Evolutionary conservation across 1,140 invertebrate genomes (phyloP), one percentile per base, ranked within the genome.

Genomic region (Drosophila santomea): DNA sequence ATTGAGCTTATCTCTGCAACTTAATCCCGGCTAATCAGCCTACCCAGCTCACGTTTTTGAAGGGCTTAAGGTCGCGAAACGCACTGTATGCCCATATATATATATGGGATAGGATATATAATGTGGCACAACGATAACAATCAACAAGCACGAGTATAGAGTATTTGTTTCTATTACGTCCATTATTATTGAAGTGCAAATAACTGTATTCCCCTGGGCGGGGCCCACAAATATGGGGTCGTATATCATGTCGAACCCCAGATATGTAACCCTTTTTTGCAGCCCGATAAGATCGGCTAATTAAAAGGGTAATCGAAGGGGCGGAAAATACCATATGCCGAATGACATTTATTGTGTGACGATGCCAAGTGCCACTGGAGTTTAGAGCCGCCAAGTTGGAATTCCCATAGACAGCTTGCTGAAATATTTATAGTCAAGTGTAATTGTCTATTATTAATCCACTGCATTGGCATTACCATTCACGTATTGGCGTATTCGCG

Each of bases 131-230:
- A 3, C 35, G 48, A 69, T 35, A 57, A 41, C 28, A 56, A 54
- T 68, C 67, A 68, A 56, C 44, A 45, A 48, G 35, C 44, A 41
- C 51, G 66, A 36, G 44, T 57, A 69, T 41, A 43, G 66, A 36
- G 44, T 57, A 69, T 56, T 63, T 48, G 50, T 69, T 14, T 32
- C 43, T 39, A 69, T 45, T 57, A 41, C 25, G 41, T 57, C 36
- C 63, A 41, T 56, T 55, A 67, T 69, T 69, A 68, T 68, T 69
- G 43, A 69, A 71, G 67, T 68, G 50, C 43, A 71, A 71, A 71
- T 68, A 67, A 64, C 45, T 50, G 59, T 67, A 68, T 64, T 68
- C 64, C 59, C 64, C 64, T 25, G 60, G 44, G 64, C 20, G 60
- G 28, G 35, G 11, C 39, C 11, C n/a, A 43, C 60, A 51, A 67